Percentiles rank a stretch among this genome's conserved stretches.
These are phyloP conservation scores for Zaprionus davidi DNA, from an alignment of 1,140 invertebrate species.

Conservation along the genomic window DNA sequence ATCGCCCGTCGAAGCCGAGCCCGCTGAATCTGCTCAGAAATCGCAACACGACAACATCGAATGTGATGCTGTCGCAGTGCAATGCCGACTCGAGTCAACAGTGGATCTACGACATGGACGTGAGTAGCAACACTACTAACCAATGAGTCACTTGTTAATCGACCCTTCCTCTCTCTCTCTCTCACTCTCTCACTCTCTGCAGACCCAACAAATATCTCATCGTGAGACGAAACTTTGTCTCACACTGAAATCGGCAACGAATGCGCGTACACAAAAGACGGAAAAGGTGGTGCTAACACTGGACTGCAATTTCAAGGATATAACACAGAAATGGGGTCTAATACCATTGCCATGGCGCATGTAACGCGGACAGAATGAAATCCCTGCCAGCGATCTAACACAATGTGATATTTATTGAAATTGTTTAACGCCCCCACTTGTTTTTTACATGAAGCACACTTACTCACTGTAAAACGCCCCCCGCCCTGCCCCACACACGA, in stretches of 20 bases:
- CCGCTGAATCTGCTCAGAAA: constrained; percentile 64
- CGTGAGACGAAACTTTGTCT: constrained; percentile 71
- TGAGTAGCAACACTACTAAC: constrained; percentile 47
- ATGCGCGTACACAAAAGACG: constrained; percentile 54
- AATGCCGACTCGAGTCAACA: constrained; percentile 60
- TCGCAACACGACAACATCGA: constrained; percentile 70
- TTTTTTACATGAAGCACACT: constrained; percentile 43
- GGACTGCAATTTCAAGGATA: constrained; percentile 75
- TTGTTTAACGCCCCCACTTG: constrained; percentile 57
- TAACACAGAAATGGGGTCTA: constrained; percentile 82
- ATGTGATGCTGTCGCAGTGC: constrained; percentile 73
- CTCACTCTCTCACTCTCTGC: not conserved
- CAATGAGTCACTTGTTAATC: not conserved
- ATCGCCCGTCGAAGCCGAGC: constrained; percentile 64
- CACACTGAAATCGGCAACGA: constrained; percentile 71
- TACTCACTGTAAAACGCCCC: constrained; percentile 26
- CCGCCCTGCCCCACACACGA: constrained; percentile 24
- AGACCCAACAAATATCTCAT: constrained; percentile 83
- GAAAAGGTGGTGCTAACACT: constrained; percentile 77
- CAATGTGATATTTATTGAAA: constrained; percentile 83
- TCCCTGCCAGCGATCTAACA: constrained; percentile 64
- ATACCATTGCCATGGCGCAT: constrained; percentile 81
- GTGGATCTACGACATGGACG: constrained; percentile 83
- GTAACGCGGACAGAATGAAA: constrained; percentile 40
- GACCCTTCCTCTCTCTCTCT: not conserved